phyloP scores from a whole-genome alignment of 2,113 vertebrate species.

The Taxidea taxus region DNA sequence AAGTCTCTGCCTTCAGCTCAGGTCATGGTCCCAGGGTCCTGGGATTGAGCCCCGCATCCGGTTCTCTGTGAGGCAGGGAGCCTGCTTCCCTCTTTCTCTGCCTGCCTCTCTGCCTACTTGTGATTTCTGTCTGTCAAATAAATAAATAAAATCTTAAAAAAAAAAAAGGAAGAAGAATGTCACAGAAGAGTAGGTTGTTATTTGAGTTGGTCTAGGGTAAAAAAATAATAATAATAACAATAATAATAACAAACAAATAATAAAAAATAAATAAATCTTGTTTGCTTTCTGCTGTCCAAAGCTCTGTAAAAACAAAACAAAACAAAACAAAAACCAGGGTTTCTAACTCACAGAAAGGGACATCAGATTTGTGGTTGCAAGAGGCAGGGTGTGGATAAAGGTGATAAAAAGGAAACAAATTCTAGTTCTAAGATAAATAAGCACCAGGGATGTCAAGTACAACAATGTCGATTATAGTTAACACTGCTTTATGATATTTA shows the following conservation, averaged over 20 bases:
- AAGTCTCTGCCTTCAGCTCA: too few relatives aligned
- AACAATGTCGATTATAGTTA: neutral
- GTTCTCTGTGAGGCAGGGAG: too few relatives aligned
- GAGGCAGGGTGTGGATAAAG: neutral
- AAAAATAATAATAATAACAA: neutral
- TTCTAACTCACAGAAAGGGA: neutral
- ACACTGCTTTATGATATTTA: neutral
- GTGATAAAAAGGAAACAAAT: neutral
- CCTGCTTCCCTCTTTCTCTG: too few relatives aligned
- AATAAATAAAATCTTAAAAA: too few relatives aligned
- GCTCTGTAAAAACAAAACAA: neutral
- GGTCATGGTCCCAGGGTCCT: too few relatives aligned
- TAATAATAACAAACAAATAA: neutral
- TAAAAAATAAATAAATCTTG: neutral
- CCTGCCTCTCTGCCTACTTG: too few relatives aligned
- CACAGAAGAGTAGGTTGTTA: neutral
- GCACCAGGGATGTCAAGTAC: neutral
- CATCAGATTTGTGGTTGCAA: neutral
- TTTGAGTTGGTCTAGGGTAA: neutral
- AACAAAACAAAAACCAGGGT: neutral
- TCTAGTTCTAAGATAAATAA: neutral
- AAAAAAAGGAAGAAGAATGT: too few relatives aligned
- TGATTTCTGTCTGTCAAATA: too few relatives aligned
- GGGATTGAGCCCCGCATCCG: too few relatives aligned
- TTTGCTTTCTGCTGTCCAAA: neutral